These are phyloP conservation scores for Grantiella picta DNA, from an alignment of 2,113 vertebrate species.

Conservation along the genomic window DNA sequence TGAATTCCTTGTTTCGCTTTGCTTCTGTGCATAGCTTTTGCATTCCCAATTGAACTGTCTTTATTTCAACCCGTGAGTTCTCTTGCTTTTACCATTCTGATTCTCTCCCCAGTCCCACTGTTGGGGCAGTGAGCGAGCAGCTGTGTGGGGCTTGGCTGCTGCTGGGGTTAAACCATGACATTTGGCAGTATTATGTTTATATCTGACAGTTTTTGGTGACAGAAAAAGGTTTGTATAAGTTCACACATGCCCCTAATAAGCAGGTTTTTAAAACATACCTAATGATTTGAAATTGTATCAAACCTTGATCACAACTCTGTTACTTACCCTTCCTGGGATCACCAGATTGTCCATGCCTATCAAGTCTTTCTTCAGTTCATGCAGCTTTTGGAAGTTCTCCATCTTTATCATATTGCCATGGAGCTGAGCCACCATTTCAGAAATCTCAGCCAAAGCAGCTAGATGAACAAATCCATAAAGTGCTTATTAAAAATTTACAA, in stretches of 20 bases:
- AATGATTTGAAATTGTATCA: not conserved
- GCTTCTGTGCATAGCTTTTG: not conserved
- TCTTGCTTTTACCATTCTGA: not conserved
- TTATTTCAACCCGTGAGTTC: rapidly evolving
- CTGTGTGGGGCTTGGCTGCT: not conserved
- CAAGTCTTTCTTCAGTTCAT: slow-evolving; percentile 95
- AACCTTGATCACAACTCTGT: not conserved
- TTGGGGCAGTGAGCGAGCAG: not conserved
- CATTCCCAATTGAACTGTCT: not conserved
- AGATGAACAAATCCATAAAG: not conserved
- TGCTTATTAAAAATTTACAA: not conserved
- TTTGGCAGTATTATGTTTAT: not conserved
- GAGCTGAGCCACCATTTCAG: slow-evolving; percentile 90
- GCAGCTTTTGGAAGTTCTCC: slow-evolving; percentile 97
- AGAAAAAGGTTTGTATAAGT: not conserved
- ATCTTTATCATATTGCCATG: slow-evolving; percentile 90
- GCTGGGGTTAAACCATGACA: not conserved
- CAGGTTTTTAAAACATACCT: not conserved
- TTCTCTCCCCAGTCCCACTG: not conserved
- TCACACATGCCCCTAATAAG: not conserved
- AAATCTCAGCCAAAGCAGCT: slow-evolving; percentile 94
- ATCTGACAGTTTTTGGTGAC: not conserved
- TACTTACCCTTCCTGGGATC: slow-evolving; percentile 85
- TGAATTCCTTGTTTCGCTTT: not conserved
- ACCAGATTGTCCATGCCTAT: slow-evolving; percentile 90